Evolutionary conservation across 2,888 invertebrate genomes (phyloP).

Genomic region (Drosophila rubida): DNA sequence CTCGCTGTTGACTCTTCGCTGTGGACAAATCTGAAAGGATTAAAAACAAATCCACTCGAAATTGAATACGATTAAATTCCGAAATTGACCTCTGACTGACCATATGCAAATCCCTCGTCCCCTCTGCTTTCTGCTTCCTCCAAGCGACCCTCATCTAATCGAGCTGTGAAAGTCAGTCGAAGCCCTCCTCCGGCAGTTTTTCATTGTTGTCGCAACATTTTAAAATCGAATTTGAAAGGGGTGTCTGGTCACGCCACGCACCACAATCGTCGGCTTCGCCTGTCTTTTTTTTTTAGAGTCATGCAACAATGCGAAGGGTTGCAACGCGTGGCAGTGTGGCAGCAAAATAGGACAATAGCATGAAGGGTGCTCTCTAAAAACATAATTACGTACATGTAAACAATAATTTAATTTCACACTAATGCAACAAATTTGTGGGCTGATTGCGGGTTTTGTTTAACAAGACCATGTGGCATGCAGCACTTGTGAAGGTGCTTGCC

Average conservation of each 20-base stretch:
- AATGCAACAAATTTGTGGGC: constrained; percentile 84
- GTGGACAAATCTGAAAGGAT: constrained; percentile 58
- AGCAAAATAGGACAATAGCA: background rate
- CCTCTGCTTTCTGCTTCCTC: background rate
- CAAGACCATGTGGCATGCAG: constrained; percentile 44
- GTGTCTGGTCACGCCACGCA: constrained; percentile 26
- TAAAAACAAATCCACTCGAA: constrained; percentile 78
- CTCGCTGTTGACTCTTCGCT: constrained; percentile 49
- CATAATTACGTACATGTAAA: constrained; percentile 83
- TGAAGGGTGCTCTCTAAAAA: constrained; percentile 59
- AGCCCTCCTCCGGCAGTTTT: constrained; percentile 13
- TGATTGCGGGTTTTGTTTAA: constrained; percentile 81
- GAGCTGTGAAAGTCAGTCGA: constrained; percentile 73
- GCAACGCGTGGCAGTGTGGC: constrained; percentile 12
- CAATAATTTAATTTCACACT: constrained; percentile 84
- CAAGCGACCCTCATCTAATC: constrained; percentile 22
- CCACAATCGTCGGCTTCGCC: constrained; percentile 24
- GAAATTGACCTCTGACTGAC: constrained; percentile 75
- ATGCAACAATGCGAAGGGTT: constrained; percentile 63
- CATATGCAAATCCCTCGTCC: constrained; percentile 63
- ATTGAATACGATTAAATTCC: constrained; percentile 76
- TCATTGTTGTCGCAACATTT: constrained; percentile 67
- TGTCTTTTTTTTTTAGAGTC: constrained; percentile 48
- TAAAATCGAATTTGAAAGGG: constrained; percentile 77
- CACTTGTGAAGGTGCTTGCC: constrained; percentile 29